phyloP scores from a whole-genome alignment of 1,140 invertebrate genomes.

The Argopecten irradians region DNA sequence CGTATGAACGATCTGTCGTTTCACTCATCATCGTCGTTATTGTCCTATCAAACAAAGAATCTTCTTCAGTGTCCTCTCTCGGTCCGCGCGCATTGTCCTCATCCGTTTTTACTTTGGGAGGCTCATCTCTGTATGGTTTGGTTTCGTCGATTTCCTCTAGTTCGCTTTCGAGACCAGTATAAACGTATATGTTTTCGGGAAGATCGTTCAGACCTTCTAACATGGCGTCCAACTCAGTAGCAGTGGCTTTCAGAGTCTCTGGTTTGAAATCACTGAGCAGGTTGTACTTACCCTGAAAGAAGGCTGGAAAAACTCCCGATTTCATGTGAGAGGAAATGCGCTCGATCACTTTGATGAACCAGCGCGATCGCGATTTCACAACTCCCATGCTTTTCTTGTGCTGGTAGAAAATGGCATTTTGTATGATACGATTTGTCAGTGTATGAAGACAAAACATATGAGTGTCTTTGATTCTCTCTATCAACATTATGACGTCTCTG shows the following conservation, averaged over 20 bases:
- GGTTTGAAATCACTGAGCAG: conserved; percentile 30
- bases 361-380: conserved; percentile 27
- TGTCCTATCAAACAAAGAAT: neutral
- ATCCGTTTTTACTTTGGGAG: neutral
- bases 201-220: conserved; percentile 26
- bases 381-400: conserved; percentile 39
- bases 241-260: neutral
- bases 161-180: conserved; percentile 27
- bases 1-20: neutral
- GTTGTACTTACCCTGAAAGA: conserved; percentile 43
- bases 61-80: neutral
- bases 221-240: conserved; percentile 25
- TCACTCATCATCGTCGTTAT: neutral
- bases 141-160: conserved; percentile 8
- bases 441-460: conserved; percentile 33
- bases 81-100: neutral
- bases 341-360: conserved; percentile 40
- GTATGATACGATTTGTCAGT: conserved; percentile 40
- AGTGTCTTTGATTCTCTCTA: conserved; percentile 41
- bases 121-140: conserved; percentile 14
- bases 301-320: conserved; percentile 31
- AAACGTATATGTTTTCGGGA: conserved; percentile 30
- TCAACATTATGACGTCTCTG: conserved; percentile 38
- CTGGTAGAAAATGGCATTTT: conserved; percentile 43
- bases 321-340: conserved; percentile 31